Evolutionary conservation across 2,888 invertebrate genomes (phyloP), one percentile per base, ranked within the genome.

Genomic region (Cacoxenus indagator): DNA sequence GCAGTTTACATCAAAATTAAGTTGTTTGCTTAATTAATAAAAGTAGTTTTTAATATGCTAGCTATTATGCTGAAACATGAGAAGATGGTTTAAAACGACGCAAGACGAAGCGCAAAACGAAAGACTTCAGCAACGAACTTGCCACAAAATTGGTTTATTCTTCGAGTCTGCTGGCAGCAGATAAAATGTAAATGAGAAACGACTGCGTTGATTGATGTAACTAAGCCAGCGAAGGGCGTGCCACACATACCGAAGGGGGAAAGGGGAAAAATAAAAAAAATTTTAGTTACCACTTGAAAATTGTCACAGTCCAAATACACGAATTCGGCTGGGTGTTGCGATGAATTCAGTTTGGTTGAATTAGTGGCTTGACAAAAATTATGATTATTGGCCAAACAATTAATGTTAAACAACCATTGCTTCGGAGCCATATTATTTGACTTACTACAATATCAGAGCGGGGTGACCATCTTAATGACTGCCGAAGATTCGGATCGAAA

Each of bases 21-120:
- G 82, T 78, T 82, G 81, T 81, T 81, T 82, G 75, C 75, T 78
- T 81, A 81, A 82, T 81, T 81, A 82, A 81, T 82, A 82, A 81
- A 81, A 81, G 80, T 82, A 75, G 79, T 80, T 82, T 81, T 80
- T 82, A 82, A 81, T 82, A 80, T 45, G 78, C 77, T 74, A 71
- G 71, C 68, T 72, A 80, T 80, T 78, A 79, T 75, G 48, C 14
- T 37, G 14, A 37, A 37, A 51, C 22, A 51, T 51, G 22, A 22
- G n/a, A 43, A 43, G 45, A 22, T 29, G 68, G 29, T 62, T 29
- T n/a, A n/a, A n/a, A 1, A 37, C 14, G 8, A 14, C 37, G 11
- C 55, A 27, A 55, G 6, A 55, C 6, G 26, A 27, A 54, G 11
- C 62, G 24, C 22, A 75, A 37, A 37, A 69, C 73, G 69, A 76